Percentiles rank a stretch among this genome's conserved stretches.
phyloP scores from a whole-genome alignment of 2,888 invertebrate species.

The Tachina lurida region DNA sequence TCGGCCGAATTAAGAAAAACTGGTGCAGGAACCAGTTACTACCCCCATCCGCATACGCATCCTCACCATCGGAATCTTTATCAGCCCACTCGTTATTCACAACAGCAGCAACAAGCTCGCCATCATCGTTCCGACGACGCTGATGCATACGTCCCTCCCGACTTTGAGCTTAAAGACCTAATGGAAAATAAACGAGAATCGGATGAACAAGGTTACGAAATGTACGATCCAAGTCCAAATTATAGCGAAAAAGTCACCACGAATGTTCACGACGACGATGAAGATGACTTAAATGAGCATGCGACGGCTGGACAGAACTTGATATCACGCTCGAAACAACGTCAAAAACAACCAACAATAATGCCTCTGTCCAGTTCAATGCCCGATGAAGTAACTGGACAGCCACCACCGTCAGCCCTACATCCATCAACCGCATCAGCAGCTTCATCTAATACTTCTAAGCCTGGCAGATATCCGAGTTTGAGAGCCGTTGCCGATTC shows the following conservation, averaged over 20 bases:
- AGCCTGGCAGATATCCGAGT: slow-evolving; percentile 75
- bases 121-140: slow-evolving; percentile 69
- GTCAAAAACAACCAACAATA: slow-evolving; percentile 73
- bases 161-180: slow-evolving; percentile 72
- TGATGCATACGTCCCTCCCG: slow-evolving; percentile 77
- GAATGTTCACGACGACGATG: slow-evolving; percentile 72
- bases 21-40: slow-evolving; percentile 72
- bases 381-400: slow-evolving; percentile 77
- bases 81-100: slow-evolving; percentile 65
- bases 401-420: slow-evolving; percentile 73
- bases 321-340: slow-evolving; percentile 72
- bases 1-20: slow-evolving; percentile 73
- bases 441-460: slow-evolving; percentile 79
- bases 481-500: slow-evolving; percentile 78
- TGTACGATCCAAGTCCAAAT: slow-evolving; percentile 80
- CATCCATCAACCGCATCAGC: slow-evolving; percentile 79
- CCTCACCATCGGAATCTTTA: slow-evolving; percentile 64
- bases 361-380: slow-evolving; percentile 78
- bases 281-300: slow-evolving; percentile 70
- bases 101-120: slow-evolving; percentile 56
- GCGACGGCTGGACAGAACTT: slow-evolving; percentile 78
- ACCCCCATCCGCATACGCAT: slow-evolving; percentile 67
- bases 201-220: slow-evolving; percentile 77
- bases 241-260: slow-evolving; percentile 75
- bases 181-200: slow-evolving; percentile 61